These are phyloP conservation scores for Lemur catta DNA, from an alignment of 2,797 vertebrate genomes.

Conservation along the genomic window DNA sequence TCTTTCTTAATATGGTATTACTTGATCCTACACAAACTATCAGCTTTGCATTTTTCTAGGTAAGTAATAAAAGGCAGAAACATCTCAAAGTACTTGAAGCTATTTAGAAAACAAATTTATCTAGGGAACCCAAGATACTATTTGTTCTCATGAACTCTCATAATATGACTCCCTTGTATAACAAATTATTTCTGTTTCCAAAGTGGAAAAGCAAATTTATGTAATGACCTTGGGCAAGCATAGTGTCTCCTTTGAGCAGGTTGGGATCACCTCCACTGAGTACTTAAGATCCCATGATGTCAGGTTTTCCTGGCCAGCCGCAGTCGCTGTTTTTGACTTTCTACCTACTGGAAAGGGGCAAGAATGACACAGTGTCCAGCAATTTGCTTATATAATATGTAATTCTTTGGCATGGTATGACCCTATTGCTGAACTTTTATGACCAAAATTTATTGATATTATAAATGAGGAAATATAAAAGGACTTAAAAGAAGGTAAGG, in stretches of 20 bases:
- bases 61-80: slow-evolving; percentile 6
- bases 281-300: background rate
- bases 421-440: background rate
- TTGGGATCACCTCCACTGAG: background rate
- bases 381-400: background rate
- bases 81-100: background rate
- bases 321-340: background rate
- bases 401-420: background rate
- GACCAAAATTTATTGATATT: background rate
- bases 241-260: background rate
- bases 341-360: background rate
- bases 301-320: background rate
- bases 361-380: background rate
- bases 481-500: background rate
- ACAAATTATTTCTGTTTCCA: background rate
- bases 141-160: background rate
- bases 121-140: background rate
- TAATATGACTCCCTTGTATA: background rate
- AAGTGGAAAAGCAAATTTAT: background rate
- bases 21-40: background rate
- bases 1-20: background rate
- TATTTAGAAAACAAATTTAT: slow-evolving; percentile 4
- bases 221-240: background rate
- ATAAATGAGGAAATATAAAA: background rate
- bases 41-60: background rate